Evolutionary conservation across 2,797 vertebrate genomes (phyloP).

Genomic region (Onychomys leucogaster): DNA sequence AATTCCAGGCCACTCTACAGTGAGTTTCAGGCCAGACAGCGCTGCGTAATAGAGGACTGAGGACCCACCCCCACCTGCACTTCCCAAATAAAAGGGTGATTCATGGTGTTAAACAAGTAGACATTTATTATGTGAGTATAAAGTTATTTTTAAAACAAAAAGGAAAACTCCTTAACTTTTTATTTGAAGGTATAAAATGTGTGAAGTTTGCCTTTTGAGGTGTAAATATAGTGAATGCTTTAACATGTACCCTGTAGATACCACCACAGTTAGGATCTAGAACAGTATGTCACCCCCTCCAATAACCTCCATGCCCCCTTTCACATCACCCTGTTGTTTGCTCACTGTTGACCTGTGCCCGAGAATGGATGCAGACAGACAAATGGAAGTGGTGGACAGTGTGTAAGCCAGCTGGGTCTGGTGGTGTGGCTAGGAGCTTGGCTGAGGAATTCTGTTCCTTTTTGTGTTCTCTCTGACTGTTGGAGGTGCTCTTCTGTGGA

Average conservation of each 20-base stretch:
- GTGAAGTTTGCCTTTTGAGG: background rate
- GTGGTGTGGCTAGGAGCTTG: background rate
- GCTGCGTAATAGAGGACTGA: background rate
- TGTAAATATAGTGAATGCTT: background rate
- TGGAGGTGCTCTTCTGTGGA: background rate
- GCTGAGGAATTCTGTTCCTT: background rate
- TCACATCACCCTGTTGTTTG: background rate
- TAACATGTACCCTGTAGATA: background rate
- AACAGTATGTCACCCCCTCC: background rate
- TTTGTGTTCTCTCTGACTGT: constrained; percentile 11
- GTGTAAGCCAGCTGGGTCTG: background rate
- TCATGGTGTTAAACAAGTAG: constrained; percentile 41
- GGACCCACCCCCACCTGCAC: no score
- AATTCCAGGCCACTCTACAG: background rate
- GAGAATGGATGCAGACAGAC: background rate
- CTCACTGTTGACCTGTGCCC: background rate
- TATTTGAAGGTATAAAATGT: constrained; percentile 20
- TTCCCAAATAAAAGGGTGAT: background rate
- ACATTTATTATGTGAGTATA: background rate
- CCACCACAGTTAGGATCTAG: background rate
- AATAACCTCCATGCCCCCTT: background rate
- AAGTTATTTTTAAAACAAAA: constrained; percentile 40
- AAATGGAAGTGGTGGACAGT: background rate
- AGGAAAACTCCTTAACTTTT: background rate
- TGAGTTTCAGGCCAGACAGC: background rate